Conservation (phyloP, 2,888 invertebrate genomes). For the Acleris literana region DNA sequence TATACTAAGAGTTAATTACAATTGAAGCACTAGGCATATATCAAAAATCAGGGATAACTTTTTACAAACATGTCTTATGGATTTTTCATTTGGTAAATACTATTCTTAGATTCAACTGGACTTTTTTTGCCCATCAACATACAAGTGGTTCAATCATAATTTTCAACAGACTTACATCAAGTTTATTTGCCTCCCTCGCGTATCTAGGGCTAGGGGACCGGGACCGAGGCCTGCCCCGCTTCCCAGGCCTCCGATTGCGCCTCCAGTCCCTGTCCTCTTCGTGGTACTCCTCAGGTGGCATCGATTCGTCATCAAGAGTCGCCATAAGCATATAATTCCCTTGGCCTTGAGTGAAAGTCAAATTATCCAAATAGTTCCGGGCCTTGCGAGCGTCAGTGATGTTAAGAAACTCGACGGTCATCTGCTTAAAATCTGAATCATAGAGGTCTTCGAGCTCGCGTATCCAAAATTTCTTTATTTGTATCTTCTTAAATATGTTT, state of each 20-base stretch:
- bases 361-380: conserved; percentile 11
- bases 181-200: conserved; percentile 27
- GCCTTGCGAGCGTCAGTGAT: conserved; percentile 10
- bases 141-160: not conserved
- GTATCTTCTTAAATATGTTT: conserved; percentile 4
- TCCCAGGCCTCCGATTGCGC: not conserved
- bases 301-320: not conserved
- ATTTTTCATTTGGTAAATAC: no score
- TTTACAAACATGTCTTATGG: no score
- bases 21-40: no score
- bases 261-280: not conserved
- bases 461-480: conserved; percentile 27
- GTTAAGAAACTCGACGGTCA: conserved; percentile 6
- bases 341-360: not conserved
- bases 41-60: no score
- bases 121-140: no score
- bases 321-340: not conserved
- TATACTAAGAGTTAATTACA: no score
- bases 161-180: conserved; percentile 40
- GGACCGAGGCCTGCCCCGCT: not conserved
- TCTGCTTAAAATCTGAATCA: conserved; percentile 1
- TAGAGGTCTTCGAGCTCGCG: not conserved
- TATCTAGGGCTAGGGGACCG: conserved; percentile 21
- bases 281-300: not conserved
- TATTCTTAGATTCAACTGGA: no score